These are phyloP conservation scores for Spongilla lacustris DNA, from an alignment of 37 sponge, comb jelly and placozoan genomes.

Conservation along the genomic window DNA sequence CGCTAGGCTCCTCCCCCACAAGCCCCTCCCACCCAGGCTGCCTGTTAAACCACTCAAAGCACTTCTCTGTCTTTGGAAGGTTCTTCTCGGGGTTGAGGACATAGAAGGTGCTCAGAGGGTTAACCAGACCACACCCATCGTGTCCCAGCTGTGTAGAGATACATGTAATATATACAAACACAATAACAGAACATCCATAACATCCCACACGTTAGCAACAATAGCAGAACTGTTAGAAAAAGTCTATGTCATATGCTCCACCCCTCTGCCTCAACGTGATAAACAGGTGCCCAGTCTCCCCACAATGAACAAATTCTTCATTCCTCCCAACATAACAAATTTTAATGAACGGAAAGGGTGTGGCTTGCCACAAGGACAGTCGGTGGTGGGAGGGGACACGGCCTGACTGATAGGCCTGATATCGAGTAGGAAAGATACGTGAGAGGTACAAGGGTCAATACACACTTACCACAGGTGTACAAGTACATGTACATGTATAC, in stretches of 20 bases:
- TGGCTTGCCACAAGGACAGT: conserved; percentile 26
- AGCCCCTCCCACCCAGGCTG: conserved; percentile 73
- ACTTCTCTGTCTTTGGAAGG: conserved; percentile 65
- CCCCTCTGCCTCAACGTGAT: too few relatives aligned
- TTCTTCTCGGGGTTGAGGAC: conserved; percentile 79
- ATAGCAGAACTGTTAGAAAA: conserved; percentile 73
- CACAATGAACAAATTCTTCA: too few relatives aligned
- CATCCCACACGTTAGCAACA: conserved; percentile 87
- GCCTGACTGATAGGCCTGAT: not conserved
- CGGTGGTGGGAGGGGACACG: not conserved
- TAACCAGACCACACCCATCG: conserved; percentile 7
- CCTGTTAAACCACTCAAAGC: conserved; percentile 63
- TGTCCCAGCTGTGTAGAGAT: not conserved
- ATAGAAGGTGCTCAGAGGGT: conserved; percentile 53
- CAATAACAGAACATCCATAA: too few relatives aligned
- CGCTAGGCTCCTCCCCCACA: conserved; percentile 44
- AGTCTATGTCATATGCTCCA: too few relatives aligned
- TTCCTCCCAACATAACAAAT: too few relatives aligned
- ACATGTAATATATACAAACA: not conserved
- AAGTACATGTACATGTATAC: too few relatives aligned
- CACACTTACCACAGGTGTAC: too few relatives aligned
- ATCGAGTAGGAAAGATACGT: not conserved
- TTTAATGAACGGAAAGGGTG: too few relatives aligned
- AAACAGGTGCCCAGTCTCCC: too few relatives aligned
- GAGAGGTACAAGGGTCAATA: too few relatives aligned